Evolutionary conservation across 2,888 invertebrate genomes (phyloP), one percentile per base, ranked within the genome.

Genomic region (Diadegma fenestrale): DNA sequence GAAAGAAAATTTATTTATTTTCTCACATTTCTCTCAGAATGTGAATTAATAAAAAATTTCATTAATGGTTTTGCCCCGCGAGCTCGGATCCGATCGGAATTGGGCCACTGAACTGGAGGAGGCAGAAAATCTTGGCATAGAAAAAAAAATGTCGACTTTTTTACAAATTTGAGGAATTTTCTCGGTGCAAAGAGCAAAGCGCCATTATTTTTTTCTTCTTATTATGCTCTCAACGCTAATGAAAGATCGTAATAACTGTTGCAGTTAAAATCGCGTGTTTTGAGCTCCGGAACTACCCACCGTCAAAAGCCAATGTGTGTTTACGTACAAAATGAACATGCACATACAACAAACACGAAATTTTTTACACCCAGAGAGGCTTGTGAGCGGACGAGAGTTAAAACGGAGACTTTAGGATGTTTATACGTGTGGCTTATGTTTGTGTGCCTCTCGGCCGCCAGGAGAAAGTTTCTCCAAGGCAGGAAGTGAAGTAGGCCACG

Each of bases 401-500:
- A 48, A 72, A 73, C 68, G 61, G 51, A 48, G 80, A 69, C 71
- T 48, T 51, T 48, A 58, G 58, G 48, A 41, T 17, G 19, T 45
- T 37, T 75, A 63, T 48, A 45, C 12, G 41, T 41, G 61, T 41
- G 37, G 33, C 19, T 54, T 33, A 43, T 45, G 17, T 37, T 72
- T 83, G 72, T 68, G 78, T 61, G 69, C 75, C 61, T 73, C 81
- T 68, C 87, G 87, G 72, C 78, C 87, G 87, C 89, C 91, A 92
- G 93, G 93, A 93, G 93, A 93, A 93, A 93, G 93, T 93, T 92
- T 88, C 90, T 80, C 84, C 88, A 89, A 89, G 91, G 90, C 91
- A 92, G 92, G 91, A 92, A 92, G 91, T 92, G 91, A 93, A 93
- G 93, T 93, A 93, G 93, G 93, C 91, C 93, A 93, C 92, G 93